Conservation (phyloP, 1,140 invertebrate genomes). For the Lucilia cuprina region DNA sequence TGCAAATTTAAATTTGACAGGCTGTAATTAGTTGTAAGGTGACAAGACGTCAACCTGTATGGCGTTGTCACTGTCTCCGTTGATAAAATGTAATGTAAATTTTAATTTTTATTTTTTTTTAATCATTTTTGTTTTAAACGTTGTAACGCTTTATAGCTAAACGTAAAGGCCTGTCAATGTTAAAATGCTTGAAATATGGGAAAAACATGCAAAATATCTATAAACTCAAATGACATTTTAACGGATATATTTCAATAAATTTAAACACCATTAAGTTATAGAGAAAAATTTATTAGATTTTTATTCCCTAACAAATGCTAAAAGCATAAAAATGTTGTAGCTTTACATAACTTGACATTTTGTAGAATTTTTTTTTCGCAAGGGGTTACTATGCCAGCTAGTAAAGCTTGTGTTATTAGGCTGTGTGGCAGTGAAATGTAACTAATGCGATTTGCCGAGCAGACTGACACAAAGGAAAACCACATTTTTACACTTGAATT, state of each 20-base stretch:
- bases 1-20: conserved; percentile 40
- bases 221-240: not conserved
- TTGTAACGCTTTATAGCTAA: no score
- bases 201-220: not conserved
- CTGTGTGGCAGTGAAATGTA: not conserved
- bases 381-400: not conserved
- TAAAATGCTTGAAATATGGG: not conserved
- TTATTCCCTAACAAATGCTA: no score
- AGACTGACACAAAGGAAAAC: no score
- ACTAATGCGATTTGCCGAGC: not conserved
- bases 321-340: not conserved
- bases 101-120: no score
- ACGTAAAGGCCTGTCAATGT: not conserved
- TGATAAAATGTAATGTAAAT: not conserved
- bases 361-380: not conserved
- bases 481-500: not conserved
- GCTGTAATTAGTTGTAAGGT: conserved; percentile 40
- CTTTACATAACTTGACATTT: not conserved
- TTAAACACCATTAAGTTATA: not conserved
- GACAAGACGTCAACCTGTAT: conserved; percentile 47
- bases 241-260: not conserved
- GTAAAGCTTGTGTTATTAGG: not conserved
- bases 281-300: not conserved
- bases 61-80: not conserved
- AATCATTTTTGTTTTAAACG: no score